phyloP scores from a whole-genome alignment of 1,140 invertebrate species.

The Bombyx mandarina region DNA sequence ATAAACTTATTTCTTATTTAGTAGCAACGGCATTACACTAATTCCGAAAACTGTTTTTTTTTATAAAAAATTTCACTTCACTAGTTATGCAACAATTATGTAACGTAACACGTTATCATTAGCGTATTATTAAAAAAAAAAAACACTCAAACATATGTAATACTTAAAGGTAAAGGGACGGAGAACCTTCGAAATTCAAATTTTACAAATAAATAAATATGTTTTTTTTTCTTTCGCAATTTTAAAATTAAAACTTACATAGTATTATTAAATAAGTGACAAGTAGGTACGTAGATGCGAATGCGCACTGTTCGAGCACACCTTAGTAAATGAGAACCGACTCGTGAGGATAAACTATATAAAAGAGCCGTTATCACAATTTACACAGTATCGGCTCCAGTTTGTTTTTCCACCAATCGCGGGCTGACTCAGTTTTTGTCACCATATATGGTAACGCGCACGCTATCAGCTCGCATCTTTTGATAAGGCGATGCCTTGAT shows the following conservation, averaged over 20 bases:
- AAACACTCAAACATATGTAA: too few species aligned
- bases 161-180: too few species aligned
- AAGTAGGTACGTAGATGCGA: constrained; percentile 22
- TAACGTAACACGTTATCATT: constrained; percentile 7
- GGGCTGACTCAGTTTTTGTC: constrained; percentile 47
- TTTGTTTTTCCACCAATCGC: constrained; percentile 49
- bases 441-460: constrained; percentile 61
- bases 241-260: constrained; percentile 45
- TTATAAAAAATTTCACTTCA: constrained; percentile 12
- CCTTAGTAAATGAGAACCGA: constrained; percentile 50
- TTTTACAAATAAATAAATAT: too few species aligned
- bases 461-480: constrained; percentile 28
- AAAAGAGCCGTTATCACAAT: constrained; percentile 61
- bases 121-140: neutral
- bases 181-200: too few species aligned
- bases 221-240: constrained; percentile 7
- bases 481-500: constrained; percentile 47
- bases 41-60: constrained; percentile 3
- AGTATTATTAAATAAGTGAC: constrained; percentile 40
- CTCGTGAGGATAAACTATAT: constrained; percentile 54
- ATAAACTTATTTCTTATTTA: constrained; percentile 1
- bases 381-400: constrained; percentile 48
- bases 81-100: constrained; percentile 17
- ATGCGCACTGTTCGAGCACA: constrained; percentile 44
- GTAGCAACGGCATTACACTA: neutral